Evolutionary conservation across 2,888 invertebrate species (phyloP).

Genomic region (Bugula neritina): DNA sequence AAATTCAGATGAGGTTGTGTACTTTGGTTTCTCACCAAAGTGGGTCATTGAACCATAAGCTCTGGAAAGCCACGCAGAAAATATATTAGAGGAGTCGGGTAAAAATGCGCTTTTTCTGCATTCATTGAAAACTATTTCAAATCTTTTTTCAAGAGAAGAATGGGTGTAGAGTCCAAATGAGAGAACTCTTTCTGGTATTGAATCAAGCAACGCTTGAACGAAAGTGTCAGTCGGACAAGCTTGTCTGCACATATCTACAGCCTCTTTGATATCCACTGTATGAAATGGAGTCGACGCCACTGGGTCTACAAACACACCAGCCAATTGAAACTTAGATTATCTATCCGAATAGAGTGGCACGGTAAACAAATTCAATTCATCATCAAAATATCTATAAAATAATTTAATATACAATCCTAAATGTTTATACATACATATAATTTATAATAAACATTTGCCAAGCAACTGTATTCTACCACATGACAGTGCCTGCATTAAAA

Average conservation of each 20-base stretch:
- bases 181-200: conserved; percentile 59
- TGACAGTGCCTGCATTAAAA: too few species aligned
- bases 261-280: neutral
- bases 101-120: conserved; percentile 1
- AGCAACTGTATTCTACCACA: too few species aligned
- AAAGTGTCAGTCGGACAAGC: neutral
- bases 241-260: neutral
- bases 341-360: too few species aligned
- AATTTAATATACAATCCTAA: too few species aligned
- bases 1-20: neutral
- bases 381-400: too few species aligned
- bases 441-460: too few species aligned
- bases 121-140: conserved; percentile 58
- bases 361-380: too few species aligned
- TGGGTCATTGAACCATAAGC: neutral
- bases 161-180: conserved; percentile 82
- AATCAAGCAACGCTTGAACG: neutral
- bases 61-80: neutral
- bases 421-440: too few species aligned
- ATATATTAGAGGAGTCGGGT: neutral
- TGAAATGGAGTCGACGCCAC: neutral
- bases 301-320: neutral
- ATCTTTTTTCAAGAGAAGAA: conserved; percentile 75
- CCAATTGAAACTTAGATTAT: too few species aligned
- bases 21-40: neutral